Base-by-base conservation (phyloP, 2,797 vertebrate genomes). In the Lophius americanus region DNA sequence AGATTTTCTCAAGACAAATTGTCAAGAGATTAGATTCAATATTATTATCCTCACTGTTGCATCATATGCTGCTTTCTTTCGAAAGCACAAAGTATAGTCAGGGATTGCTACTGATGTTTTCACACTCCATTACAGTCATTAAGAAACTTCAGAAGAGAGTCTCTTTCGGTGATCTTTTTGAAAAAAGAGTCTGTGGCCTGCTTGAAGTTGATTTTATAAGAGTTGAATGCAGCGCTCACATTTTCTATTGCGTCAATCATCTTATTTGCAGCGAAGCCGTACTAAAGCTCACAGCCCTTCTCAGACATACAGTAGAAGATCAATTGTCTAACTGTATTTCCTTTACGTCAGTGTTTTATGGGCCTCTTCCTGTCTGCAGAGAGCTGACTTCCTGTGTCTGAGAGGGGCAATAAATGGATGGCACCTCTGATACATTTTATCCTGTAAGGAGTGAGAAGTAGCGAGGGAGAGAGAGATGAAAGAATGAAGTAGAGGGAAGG, bases 281-380 rank as follows among this genome's bases (percentile, higher is more conserved):
- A 57, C 60, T 68, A 33, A 64, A 73, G 76, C 75, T 60, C 32
- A 9, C 73, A 65, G 70, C 69, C 60, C 56, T 60, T 82, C 83
- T 83, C 68, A 73, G 80, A 78, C 66, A 7, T 68, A 57, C 63
- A 81, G 83, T 67, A 69, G 74, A 86, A 84, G 87, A 92, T 92
- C 89, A 91, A 86, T 90, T 91, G 90, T 90, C 80, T 84, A 61
- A 79, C 85, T 89, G 85, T 86, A 88, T 89, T 92, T 93, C 92
- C 92, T 91, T 84, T 89, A 89, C 92, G 92, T 92, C 91, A 93
- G 85, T 82, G 82, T 92, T 91, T 91, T 92, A 90, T 90, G 87
- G 89, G 87, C 89, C 83, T 63, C 89, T 93, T 93, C 92, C 92
- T 92, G 91, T 92, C 90, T 91, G 90, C 85, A 78, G 82, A 91